phyloP scores from a whole-genome alignment of 1,140 invertebrate species.

The Camponotus floridanus region DNA sequence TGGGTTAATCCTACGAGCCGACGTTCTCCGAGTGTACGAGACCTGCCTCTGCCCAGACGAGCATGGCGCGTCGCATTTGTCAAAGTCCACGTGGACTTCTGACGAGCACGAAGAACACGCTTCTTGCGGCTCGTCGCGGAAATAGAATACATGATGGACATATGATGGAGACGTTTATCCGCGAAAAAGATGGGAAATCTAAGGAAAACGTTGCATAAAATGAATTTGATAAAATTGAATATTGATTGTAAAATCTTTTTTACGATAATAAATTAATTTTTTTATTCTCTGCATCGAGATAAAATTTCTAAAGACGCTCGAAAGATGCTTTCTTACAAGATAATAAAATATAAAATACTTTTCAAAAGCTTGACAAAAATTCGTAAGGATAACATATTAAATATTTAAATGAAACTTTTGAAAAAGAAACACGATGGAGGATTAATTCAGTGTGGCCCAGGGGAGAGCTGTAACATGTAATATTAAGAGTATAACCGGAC shows the following conservation, averaged over 20 bases:
- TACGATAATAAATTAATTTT: not conserved
- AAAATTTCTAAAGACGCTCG: not conserved
- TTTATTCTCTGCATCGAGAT: not conserved
- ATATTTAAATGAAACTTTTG: not conserved
- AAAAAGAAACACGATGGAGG: not conserved
- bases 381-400: not conserved
- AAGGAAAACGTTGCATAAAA: not conserved
- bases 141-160: slow-evolving; percentile 54
- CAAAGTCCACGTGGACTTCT: slow-evolving; percentile 59
- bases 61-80: slow-evolving; percentile 60
- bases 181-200: slow-evolving; percentile 18
- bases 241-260: slow-evolving; percentile 1
- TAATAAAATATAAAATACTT: not conserved
- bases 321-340: not conserved
- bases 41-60: slow-evolving; percentile 19
- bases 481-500: slow-evolving; percentile 27
- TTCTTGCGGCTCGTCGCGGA: slow-evolving; percentile 15
- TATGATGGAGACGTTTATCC: slow-evolving; percentile 54
- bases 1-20: slow-evolving; percentile 69
- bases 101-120: slow-evolving; percentile 38
- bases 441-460: slow-evolving; percentile 24
- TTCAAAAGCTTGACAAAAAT: not conserved
- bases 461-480: slow-evolving; percentile 2
- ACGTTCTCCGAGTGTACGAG: slow-evolving; percentile 24
- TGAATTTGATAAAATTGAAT: too few relatives aligned